Base-by-base conservation (phyloP, 2,113 vertebrate genomes). In the Hippocampus barbouri region DNA sequence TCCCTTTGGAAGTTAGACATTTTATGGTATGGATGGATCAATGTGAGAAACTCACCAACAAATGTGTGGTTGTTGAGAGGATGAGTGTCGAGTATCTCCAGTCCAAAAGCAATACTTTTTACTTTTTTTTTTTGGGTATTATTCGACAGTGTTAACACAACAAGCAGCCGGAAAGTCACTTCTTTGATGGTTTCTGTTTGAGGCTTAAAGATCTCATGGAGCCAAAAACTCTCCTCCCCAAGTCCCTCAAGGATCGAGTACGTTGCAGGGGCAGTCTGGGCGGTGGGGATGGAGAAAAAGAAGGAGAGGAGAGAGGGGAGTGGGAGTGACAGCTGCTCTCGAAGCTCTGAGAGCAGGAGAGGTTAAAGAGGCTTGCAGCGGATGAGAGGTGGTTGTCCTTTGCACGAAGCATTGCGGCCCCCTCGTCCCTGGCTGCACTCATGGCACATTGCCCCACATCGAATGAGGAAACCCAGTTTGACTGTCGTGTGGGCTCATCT, bases 141-240 rank as follows among this genome's bases (percentile, higher is more conserved):
- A 34, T 0, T 64, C 14, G 2, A 66, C 73, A 64, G 45, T 38
- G 23, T 54, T 63, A 75, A 84, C 62, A 73, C 40, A 73, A 40
- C 54, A 73, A 65, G 47, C 66, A 57, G 74, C 72, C 74, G 51
- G 77, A 83, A 67, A 66, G 65, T 93, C 86, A 93, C 82, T 94
- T 93, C 81, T 91, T 90, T 15, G 90, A 83, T 38, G 91, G 83
- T 72, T 91, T 91, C 47, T 86, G 87, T 80, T 91, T 92, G 69
- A 93, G 91, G 77, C 91, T 91, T 5, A 93, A 87, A 0, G 93
- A 93, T 78, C 92, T 89, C 89, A 94, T 88, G 14, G 92, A 93
- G 68, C 92, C 90, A 68, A 93, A 93, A 51, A 94, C 82, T 69
- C 85, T 91, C 74, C 90, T 91, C 53, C 92, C 93, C 71, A 94